Percentiles rank a stretch among this genome's conserved stretches.
These are phyloP conservation scores for Lamellibrachia luymesi DNA, from an alignment of 1,140 invertebrate genomes.

Conservation along the genomic window DNA sequence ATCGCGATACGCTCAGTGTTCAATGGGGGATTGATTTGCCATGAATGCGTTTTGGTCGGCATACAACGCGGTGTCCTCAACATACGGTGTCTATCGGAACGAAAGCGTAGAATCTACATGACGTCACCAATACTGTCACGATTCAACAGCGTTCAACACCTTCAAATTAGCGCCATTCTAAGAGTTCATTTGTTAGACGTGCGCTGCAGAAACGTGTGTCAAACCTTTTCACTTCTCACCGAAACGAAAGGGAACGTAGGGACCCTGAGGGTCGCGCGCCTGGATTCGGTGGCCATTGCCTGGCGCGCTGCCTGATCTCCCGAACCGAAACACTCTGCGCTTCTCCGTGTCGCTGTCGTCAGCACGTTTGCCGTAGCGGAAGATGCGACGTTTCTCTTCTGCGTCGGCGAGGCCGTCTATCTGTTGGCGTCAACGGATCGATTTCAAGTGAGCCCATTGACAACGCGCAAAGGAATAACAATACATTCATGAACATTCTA, in stretches of 20 bases:
- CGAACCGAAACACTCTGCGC: background rate
- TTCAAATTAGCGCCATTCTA: background rate
- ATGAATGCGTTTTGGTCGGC: background rate
- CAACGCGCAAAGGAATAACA: no score
- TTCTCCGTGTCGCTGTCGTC: background rate
- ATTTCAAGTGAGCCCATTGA: no score
- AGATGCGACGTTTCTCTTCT: background rate
- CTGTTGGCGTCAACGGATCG: background rate
- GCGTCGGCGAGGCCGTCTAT: background rate
- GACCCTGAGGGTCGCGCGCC: background rate
- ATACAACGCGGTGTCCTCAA: background rate
- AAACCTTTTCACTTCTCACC: background rate
- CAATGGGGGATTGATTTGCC: background rate
- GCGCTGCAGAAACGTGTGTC: background rate
- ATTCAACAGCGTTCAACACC: background rate
- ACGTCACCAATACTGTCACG: background rate
- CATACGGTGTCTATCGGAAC: no score
- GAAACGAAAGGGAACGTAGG: background rate
- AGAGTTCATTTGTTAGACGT: background rate
- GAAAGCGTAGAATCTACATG: background rate
- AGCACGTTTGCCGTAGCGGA: background rate
- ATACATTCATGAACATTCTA: no score
- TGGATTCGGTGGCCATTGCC: background rate
- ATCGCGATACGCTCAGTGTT: background rate
- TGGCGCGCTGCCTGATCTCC: background rate